phyloP scores from a whole-genome alignment of 1,140 invertebrate species.

The Brachionus plicatilis region DNA sequence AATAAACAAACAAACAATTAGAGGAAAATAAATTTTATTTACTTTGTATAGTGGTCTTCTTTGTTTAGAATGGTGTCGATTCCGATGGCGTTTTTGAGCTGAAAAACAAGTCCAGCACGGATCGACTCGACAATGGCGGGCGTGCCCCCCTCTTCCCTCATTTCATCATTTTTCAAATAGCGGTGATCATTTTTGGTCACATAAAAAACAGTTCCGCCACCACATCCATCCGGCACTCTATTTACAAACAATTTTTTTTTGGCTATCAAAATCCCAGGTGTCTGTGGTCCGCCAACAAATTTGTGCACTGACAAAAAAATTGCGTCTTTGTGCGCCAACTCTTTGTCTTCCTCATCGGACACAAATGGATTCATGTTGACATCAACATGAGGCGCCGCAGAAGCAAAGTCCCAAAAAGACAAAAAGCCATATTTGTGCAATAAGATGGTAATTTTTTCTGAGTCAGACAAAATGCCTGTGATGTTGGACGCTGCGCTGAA shows the following conservation, averaged over 20 bases:
- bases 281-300: slow-evolving; percentile 80
- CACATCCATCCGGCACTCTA: slow-evolving; percentile 43
- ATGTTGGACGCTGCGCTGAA: slow-evolving; percentile 81
- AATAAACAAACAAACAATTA: not conserved
- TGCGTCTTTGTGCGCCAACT: slow-evolving; percentile 74
- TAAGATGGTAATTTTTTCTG: slow-evolving; percentile 71
- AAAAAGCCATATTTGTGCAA: slow-evolving; percentile 76
- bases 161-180: slow-evolving; percentile 43
- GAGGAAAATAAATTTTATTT: not conserved
- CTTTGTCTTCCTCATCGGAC: slow-evolving; percentile 50
- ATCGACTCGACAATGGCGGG: slow-evolving; percentile 59
- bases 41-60: not conserved
- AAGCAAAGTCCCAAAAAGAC: slow-evolving; percentile 80
- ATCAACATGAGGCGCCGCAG: slow-evolving; percentile 71
- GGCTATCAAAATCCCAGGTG: slow-evolving; percentile 59
- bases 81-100: slow-evolving; percentile 71
- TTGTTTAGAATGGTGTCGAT: slow-evolving; percentile 49
- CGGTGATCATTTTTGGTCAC: slow-evolving; percentile 43
- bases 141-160: slow-evolving; percentile 45
- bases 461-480: slow-evolving; percentile 77
- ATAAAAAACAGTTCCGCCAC: slow-evolving; percentile 46
- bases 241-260: slow-evolving; percentile 46
- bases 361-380: slow-evolving; percentile 76
- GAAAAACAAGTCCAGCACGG: slow-evolving; percentile 76
- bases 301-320: slow-evolving; percentile 84